Conservation (phyloP, 2,113 vertebrate genomes). For the Boulengeromyrus knoepffleri region DNA sequence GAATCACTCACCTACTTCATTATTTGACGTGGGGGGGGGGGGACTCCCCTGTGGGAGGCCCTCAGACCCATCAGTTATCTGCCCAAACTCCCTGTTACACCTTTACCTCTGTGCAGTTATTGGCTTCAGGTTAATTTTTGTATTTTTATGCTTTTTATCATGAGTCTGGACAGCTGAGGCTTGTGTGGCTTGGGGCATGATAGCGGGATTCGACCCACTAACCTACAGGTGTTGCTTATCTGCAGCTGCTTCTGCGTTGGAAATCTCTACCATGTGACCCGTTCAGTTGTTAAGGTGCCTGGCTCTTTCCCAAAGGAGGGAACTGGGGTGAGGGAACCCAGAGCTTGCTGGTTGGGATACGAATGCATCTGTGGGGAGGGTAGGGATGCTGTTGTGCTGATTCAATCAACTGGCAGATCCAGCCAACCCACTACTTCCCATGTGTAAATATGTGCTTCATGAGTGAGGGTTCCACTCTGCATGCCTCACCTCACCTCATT, state of each 20-base stretch:
- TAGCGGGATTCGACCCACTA: background rate
- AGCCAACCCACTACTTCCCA: slow-evolving; percentile 6
- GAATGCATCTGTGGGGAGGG: background rate
- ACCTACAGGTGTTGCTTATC: background rate
- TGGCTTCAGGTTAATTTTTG: background rate
- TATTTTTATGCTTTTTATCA: background rate
- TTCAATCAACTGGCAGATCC: background rate
- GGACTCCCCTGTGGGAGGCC: background rate
- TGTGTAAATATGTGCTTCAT: background rate
- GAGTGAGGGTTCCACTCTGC: background rate
- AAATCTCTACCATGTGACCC: background rate
- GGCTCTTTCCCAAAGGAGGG: background rate
- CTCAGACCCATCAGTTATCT: background rate
- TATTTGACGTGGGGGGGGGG: background rate
- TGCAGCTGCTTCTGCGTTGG: background rate
- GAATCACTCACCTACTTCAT: background rate
- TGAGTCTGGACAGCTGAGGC: background rate
- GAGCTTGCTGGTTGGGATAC: background rate
- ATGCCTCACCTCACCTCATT: background rate
- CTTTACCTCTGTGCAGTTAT: background rate
- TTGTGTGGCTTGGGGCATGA: background rate
- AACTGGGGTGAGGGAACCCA: background rate
- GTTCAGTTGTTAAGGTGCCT: background rate
- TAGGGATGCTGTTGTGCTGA: background rate
- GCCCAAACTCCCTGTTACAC: background rate